Evolutionary conservation across 2,113 vertebrate genomes (phyloP).

Genomic region (Phaethornis superciliosus): DNA sequence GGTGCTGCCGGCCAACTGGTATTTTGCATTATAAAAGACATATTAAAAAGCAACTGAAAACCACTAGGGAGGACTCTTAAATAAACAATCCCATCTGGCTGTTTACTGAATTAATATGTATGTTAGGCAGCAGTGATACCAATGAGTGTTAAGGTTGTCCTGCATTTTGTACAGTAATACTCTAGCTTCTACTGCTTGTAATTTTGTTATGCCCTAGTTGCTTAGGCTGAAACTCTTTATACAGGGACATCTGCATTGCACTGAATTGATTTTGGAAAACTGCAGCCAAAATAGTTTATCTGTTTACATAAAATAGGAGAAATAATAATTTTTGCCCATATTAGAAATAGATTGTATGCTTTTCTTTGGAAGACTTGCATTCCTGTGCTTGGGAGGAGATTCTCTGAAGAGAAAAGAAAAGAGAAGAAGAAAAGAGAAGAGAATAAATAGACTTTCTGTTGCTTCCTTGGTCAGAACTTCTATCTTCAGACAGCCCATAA

Average conservation of each 20-base stretch:
- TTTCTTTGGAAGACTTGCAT: neutral
- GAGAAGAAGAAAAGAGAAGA: neutral
- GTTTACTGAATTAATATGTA: slow-evolving; percentile 35
- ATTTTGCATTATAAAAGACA: slow-evolving; percentile 26
- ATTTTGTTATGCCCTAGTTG: slow-evolving; percentile 32
- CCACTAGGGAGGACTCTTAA: slow-evolving; percentile 37
- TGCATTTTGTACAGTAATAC: neutral
- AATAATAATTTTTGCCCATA: neutral
- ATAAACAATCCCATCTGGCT: slow-evolving; percentile 58
- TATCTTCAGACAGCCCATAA: neutral
- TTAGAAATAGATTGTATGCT: neutral
- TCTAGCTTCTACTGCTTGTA: neutral
- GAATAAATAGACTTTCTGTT: neutral
- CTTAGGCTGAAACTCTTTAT: slow-evolving; percentile 19
- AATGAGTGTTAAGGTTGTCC: slow-evolving; percentile 25
- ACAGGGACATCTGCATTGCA: slow-evolving; percentile 4
- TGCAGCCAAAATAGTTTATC: slow-evolving; percentile 7
- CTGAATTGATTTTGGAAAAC: slow-evolving; percentile 15
- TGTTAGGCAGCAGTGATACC: neutral
- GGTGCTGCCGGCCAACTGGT: slow-evolving; percentile 2
- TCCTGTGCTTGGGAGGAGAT: neutral
- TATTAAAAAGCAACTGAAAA: neutral
- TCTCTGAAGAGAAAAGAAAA: neutral
- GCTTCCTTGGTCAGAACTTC: neutral
- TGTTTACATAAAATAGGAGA: slow-evolving; percentile 1